Base-by-base conservation (phyloP, 2,888 invertebrate genomes). In the Volucella inanis region DNA sequence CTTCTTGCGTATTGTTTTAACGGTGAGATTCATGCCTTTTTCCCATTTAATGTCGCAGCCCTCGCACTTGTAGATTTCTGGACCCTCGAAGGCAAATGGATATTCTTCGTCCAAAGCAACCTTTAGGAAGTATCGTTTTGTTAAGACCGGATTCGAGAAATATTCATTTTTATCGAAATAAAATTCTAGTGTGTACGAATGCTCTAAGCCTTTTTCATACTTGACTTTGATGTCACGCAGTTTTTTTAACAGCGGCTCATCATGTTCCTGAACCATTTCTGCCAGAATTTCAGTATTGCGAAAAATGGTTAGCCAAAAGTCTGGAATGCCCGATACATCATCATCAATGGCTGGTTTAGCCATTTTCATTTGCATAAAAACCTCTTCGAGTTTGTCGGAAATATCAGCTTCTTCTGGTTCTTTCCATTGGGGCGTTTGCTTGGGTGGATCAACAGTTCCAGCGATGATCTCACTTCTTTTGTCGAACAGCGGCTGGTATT, bases 1-100 rank as follows among this genome's bases (percentile, higher is more conserved):
- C 93, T 98, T 98, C 94, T 99, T 99, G 92, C 98, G 97, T 87
- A 99, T 96, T 45, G 96, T 97, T 93, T 99, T 99, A 62, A 98
- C 95, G 1, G 99, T 99, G 47, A 99, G 96, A 91, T 99, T 98
- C 93, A 98, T 99, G 88, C 97, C 97, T 90, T 98, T 98, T 89
- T 97, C 97, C 99, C 99, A 99, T 92, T 98, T 96, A 89, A 99
- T 99, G 87, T 94, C 94, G 90, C 98, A 98, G 22, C 99, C 98
- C 89, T 89, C 89, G 88, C 92, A 92, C 86, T 92, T 92, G 75
- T 90, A 92, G 68, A 99, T 92, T 87, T 92, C 92, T 2, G 92
- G 99, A 2, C 99, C 99, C 92, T 99, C 99, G 92, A 98, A 99
- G 83, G 96, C 95, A 90, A 99, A 96, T 0, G 98, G 98, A 31